These are phyloP conservation scores for Caenorhabditis sp. DNA, from an alignment of 2,888 invertebrate genomes.

Conservation along the genomic window DNA sequence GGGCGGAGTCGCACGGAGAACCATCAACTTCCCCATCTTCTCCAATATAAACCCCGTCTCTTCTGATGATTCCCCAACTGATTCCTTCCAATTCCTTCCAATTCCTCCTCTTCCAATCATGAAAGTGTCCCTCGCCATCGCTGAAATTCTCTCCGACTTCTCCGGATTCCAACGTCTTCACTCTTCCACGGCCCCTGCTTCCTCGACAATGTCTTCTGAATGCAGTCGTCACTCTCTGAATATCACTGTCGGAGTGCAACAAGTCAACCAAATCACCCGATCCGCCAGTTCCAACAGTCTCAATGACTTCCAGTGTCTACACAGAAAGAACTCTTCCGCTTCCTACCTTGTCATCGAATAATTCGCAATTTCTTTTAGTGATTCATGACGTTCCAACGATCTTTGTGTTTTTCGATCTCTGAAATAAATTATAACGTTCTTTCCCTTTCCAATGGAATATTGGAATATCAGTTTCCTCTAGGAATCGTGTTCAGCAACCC, in stretches of 20 bases:
- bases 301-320: slow-evolving; percentile 20
- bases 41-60: slow-evolving; percentile 3
- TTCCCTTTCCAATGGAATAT: too few relatives aligned
- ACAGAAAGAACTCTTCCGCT: slow-evolving; percentile 28
- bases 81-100: not conserved
- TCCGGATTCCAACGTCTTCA: slow-evolving; percentile 50
- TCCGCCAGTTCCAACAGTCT: slow-evolving; percentile 19
- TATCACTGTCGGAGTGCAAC: slow-evolving; percentile 32
- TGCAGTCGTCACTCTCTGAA: slow-evolving; percentile 36
- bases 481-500: too few relatives aligned
- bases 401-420: too few relatives aligned
- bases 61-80: not conserved
- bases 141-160: slow-evolving; percentile 52
- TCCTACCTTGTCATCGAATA: slow-evolving; percentile 36
- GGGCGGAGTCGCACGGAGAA: slow-evolving; percentile 10
- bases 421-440: too few relatives aligned
- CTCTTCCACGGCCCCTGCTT: not conserved
- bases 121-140: slow-evolving; percentile 37
- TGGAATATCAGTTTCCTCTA: too few relatives aligned
- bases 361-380: not conserved
- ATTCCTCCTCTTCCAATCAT: slow-evolving; percentile 19
- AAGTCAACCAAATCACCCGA: slow-evolving; percentile 9
- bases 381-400: too few relatives aligned
- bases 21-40: not conserved
- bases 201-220: slow-evolving; percentile 12